Evolutionary conservation across 2,113 vertebrate genomes (phyloP).

Genomic region (Upupa epops): DNA sequence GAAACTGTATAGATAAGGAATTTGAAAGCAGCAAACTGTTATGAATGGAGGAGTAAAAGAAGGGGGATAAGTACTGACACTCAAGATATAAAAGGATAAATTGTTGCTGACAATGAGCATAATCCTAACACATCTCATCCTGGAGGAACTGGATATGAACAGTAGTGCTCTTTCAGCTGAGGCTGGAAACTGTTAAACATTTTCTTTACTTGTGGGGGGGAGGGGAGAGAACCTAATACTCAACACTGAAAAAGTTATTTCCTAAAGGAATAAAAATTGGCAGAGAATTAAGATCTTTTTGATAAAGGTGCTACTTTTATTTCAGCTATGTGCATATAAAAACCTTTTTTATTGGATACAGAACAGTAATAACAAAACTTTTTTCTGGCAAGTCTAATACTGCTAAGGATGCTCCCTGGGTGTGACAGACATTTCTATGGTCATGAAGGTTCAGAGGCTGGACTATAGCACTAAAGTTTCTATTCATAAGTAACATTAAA

Average conservation of each 20-base stretch:
- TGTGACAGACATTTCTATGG: neutral
- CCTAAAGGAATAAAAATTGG: neutral
- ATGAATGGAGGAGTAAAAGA: neutral
- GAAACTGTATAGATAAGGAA: neutral
- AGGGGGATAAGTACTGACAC: neutral
- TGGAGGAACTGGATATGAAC: accelerated
- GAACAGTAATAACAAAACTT: neutral
- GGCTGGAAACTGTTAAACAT: constrained; percentile 10
- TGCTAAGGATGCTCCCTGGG: neutral
- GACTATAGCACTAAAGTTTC: neutral
- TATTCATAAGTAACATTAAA: neutral
- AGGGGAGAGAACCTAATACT: neutral
- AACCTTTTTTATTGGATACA: neutral
- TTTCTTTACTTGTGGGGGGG: neutral
- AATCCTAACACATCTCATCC: neutral
- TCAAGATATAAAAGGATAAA: neutral
- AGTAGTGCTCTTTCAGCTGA: neutral
- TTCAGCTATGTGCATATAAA: neutral
- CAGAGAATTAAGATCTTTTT: neutral
- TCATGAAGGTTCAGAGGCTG: neutral
- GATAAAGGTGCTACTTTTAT: neutral
- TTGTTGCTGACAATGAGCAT: neutral
- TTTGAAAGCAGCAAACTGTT: neutral
- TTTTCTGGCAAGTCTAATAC: neutral
- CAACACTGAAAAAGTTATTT: neutral